Conservation (phyloP, 2,888 invertebrate genomes). For the Caenorhabditis sp. region DNA sequence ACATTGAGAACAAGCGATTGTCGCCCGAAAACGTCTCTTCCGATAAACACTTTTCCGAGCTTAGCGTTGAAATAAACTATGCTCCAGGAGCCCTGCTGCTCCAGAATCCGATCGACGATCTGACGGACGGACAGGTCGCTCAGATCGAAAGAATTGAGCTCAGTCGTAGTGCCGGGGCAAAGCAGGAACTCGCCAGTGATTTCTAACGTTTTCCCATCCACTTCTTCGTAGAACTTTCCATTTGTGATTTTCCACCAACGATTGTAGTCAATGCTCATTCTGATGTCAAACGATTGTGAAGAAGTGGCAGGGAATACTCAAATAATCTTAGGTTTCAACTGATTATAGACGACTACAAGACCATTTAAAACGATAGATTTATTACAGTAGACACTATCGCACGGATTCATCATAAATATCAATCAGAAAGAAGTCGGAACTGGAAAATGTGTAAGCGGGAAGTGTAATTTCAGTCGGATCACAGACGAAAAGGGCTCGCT, state of each 20-base stretch:
- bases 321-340: no score
- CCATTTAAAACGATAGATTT: conserved; percentile 24
- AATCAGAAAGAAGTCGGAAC: background rate
- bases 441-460: conserved; percentile 22
- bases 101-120: conserved; percentile 24
- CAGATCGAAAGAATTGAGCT: background rate
- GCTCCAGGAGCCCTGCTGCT: conserved; percentile 44
- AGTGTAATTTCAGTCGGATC: conserved; percentile 30
- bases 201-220: background rate
- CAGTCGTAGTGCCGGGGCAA: conserved; percentile 29
- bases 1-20: conserved; percentile 55
- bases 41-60: conserved; percentile 47
- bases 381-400: conserved; percentile 25
- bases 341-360: no score
- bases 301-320: no score
- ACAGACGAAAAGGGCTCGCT: conserved; percentile 34
- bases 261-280: conserved; percentile 37
- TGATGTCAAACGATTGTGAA: no score
- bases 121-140: background rate
- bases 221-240: conserved; percentile 5
- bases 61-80: conserved; percentile 25
- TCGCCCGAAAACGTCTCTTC: conserved; percentile 67
- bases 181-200: conserved; percentile 11
- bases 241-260: conserved; percentile 31
- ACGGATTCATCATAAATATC: conserved; percentile 12